phyloP scores from a whole-genome alignment of 2,888 invertebrate genomes.

The Sphaerophoria rueppellii region DNA sequence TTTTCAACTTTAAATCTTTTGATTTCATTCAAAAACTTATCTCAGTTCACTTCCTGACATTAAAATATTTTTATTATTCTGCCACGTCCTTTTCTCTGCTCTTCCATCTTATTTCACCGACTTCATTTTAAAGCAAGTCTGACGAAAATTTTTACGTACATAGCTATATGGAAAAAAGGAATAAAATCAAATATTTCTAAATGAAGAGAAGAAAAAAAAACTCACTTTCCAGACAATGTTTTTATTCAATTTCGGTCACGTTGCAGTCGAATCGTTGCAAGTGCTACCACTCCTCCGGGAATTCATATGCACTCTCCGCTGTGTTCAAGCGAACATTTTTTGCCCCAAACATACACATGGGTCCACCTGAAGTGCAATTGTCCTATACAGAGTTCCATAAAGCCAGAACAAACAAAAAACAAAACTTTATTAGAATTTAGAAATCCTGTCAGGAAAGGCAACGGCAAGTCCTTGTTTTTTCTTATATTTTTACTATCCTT shows the following conservation, averaged over 20 bases:
- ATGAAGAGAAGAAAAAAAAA: neutral
- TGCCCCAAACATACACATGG: conserved; percentile 33
- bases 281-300: conserved; percentile 26
- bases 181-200: neutral
- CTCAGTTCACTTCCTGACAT: too few species aligned
- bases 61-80: too few species aligned
- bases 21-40: too few species aligned
- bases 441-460: conserved; percentile 54
- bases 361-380: conserved; percentile 45
- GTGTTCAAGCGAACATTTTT: conserved; percentile 21
- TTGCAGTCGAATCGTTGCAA: conserved; percentile 43
- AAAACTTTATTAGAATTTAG: conserved; percentile 17
- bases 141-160: too few species aligned
- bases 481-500: conserved; percentile 1
- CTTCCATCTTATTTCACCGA: too few species aligned
- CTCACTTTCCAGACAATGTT: conserved; percentile 42
- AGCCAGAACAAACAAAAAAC: too few species aligned
- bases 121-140: too few species aligned
- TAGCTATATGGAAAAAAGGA: neutral
- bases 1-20: too few species aligned
- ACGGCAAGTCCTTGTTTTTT: neutral
- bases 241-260: conserved; percentile 68
- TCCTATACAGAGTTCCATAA: neutral
- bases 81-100: too few species aligned
- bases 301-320: conserved; percentile 40